Evolutionary conservation across 2,113 vertebrate genomes (phyloP).

Genomic region (Narcine bancroftii): DNA sequence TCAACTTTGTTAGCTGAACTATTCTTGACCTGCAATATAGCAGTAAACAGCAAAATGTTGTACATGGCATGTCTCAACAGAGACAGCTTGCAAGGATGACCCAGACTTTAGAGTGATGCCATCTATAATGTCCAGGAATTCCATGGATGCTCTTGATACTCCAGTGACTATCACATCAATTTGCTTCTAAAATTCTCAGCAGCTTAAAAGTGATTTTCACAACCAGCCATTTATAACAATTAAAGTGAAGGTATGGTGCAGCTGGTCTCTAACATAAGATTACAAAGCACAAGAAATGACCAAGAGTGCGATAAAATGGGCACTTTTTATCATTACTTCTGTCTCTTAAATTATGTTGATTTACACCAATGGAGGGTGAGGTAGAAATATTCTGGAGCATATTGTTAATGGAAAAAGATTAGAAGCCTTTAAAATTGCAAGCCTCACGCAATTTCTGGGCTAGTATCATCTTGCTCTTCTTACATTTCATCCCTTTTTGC

Average conservation of each 20-base stretch:
- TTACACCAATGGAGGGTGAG: not conserved
- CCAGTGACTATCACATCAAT: not conserved
- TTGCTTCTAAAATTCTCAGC: not conserved
- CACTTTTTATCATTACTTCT: not conserved
- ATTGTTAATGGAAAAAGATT: not conserved
- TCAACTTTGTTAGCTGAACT: no score
- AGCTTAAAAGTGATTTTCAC: not conserved
- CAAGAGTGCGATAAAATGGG: no score
- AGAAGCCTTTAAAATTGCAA: not conserved
- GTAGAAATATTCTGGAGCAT: not conserved
- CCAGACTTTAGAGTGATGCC: no score
- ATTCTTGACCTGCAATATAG: no score
- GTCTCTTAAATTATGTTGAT: not conserved
- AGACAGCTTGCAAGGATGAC: no score
- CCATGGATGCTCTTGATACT: not conserved
- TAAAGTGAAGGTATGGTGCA: not conserved
- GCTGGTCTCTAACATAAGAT: not conserved
- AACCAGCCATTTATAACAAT: not conserved
- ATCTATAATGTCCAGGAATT: not conserved
- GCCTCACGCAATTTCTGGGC: not conserved
- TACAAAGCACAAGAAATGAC: no score
- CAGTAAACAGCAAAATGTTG: no score
- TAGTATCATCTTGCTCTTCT: not conserved
- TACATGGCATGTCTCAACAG: no score
- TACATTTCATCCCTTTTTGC: not conserved